Evolutionary conservation across 2,797 vertebrate species (phyloP).

Genomic region (Rhinogobio ventralis): DNA sequence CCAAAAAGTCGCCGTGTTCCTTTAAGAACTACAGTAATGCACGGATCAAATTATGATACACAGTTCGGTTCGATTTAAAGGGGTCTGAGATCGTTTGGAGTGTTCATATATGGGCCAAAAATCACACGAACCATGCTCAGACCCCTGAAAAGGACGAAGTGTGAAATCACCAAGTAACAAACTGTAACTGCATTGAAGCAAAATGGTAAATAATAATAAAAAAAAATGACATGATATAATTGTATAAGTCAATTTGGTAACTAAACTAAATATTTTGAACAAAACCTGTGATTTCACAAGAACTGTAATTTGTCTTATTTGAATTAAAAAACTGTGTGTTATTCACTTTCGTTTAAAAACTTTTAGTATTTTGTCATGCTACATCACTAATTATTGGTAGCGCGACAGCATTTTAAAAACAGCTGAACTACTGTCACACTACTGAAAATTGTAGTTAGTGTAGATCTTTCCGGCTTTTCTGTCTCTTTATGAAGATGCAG

Average conservation of each 20-base stretch:
- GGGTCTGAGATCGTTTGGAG: no score
- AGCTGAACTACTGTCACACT: background rate
- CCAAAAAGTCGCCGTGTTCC: no score
- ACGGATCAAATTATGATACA: no score
- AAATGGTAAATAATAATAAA: background rate
- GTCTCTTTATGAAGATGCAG: constrained; percentile 18
- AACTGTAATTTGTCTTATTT: background rate
- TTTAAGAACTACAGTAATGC: no score
- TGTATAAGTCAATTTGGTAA: background rate
- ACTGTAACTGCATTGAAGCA: background rate
- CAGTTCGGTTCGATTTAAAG: no score
- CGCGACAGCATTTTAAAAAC: background rate
- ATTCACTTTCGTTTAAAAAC: no score
- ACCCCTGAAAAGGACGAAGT: no score
- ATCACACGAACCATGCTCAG: no score
- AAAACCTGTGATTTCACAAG: background rate
- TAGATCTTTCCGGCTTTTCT: background rate
- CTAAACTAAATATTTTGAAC: background rate
- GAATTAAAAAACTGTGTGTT: background rate
- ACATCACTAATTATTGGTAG: background rate
- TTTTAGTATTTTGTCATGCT: background rate
- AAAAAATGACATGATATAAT: background rate
- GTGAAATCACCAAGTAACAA: no score
- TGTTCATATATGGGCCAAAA: no score
- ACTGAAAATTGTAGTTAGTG: no score